Conservation (phyloP, 2,797 vertebrate genomes). For the Danio albolineatus region DNA sequence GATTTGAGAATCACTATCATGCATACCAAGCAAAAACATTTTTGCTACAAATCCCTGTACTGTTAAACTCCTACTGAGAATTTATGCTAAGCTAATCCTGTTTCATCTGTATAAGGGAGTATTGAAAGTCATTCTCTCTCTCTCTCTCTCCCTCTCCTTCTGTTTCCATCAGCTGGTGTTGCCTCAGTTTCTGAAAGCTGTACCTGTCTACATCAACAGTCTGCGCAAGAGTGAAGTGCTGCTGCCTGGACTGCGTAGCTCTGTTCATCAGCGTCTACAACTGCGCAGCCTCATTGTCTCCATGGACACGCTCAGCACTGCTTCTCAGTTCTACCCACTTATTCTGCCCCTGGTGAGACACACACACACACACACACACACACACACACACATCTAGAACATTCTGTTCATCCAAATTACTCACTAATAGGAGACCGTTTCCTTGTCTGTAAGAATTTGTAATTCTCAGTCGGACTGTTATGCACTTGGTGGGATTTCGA, state of each 20-base stretch:
- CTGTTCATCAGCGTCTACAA: slow-evolving; percentile 78
- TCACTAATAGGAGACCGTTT: neutral
- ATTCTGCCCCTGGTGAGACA: slow-evolving; percentile 76
- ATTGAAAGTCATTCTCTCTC: neutral
- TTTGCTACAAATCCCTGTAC: no score
- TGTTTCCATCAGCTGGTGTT: slow-evolving; percentile 75
- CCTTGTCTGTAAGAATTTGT: slow-evolving; percentile 4
- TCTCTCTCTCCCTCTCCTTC: neutral
- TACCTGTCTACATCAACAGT: slow-evolving; percentile 82
- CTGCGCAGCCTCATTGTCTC: slow-evolving; percentile 75
- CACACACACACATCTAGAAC: slow-evolving; percentile 24
- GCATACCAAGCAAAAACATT: no score
- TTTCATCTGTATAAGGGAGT: slow-evolving; percentile 2
- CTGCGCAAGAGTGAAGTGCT: slow-evolving; percentile 84
- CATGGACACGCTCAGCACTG: slow-evolving; percentile 75
- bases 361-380: slow-evolving; percentile 5
- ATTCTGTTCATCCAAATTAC: slow-evolving; percentile 50
- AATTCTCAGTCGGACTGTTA: neutral
- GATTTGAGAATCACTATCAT: no score
- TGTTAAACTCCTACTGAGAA: no score
- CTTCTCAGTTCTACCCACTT: slow-evolving; percentile 78
- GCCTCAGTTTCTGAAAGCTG: slow-evolving; percentile 77
- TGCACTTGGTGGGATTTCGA: slow-evolving; percentile 6
- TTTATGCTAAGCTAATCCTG: neutral
- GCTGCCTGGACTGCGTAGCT: slow-evolving; percentile 78